Percentiles rank a stretch among this genome's conserved stretches.
Evolutionary conservation across 2,888 invertebrate genomes (phyloP).

Genomic region (Athalia cordata): DNA sequence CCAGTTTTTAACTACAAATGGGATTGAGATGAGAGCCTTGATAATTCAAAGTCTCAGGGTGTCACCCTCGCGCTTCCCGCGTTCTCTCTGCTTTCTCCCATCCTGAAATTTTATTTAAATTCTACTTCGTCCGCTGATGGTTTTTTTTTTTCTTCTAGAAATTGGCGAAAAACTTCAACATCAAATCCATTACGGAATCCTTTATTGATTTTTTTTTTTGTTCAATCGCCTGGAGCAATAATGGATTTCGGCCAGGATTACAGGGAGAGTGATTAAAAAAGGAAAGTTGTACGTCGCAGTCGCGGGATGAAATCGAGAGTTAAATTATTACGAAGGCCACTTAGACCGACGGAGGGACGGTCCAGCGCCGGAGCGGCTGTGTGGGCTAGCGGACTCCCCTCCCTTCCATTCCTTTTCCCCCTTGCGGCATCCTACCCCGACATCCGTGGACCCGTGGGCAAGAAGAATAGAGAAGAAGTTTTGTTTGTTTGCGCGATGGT

Average conservation of each 20-base stretch:
- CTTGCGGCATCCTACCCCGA: slow-evolving; percentile 44
- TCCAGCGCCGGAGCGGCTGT: slow-evolving; percentile 44
- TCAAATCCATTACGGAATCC: not conserved
- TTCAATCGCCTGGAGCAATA: not conserved
- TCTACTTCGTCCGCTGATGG: not conserved
- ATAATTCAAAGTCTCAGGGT: slow-evolving; percentile 53
- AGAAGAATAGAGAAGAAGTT: slow-evolving; percentile 52
- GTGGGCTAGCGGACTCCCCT: slow-evolving; percentile 33
- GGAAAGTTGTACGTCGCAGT: slow-evolving; percentile 48
- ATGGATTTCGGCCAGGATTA: slow-evolving; percentile 2
- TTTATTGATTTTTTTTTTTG: not conserved
- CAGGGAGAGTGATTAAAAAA: slow-evolving; percentile 31
- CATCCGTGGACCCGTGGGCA: slow-evolving; percentile 49
- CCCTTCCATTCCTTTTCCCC: slow-evolving; percentile 13
- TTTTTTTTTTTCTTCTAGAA: not conserved
- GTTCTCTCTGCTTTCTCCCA: not conserved
- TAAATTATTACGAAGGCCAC: slow-evolving; percentile 58
- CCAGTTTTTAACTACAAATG: slow-evolving; percentile 54
- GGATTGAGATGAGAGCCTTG: slow-evolving; percentile 60
- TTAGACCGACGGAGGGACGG: slow-evolving; percentile 51
- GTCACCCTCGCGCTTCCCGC: slow-evolving; percentile 5
- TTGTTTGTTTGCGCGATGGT: slow-evolving; percentile 68
- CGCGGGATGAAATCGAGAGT: slow-evolving; percentile 56
- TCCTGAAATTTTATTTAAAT: not conserved
- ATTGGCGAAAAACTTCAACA: not conserved